These are phyloP conservation scores for Bombyx mandarina DNA, from an alignment of 1,140 invertebrate species.

Conservation along the genomic window DNA sequence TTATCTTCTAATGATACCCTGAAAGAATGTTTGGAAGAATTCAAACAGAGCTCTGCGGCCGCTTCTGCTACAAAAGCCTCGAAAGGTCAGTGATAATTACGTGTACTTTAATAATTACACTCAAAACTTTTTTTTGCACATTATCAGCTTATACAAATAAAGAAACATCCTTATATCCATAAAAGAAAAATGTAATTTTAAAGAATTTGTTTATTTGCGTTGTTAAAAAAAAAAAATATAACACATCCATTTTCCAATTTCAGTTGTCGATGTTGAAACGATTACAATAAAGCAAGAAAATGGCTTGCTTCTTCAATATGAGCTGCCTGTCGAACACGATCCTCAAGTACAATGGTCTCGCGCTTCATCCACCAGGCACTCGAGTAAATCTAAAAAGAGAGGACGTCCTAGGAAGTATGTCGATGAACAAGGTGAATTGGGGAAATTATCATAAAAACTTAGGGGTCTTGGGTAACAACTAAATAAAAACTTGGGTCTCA, in stretches of 20 bases:
- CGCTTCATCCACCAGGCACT: conserved; percentile 44
- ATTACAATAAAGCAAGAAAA: conserved; percentile 68
- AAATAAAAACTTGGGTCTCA: too few relatives aligned
- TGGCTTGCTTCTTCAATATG: conserved; percentile 61
- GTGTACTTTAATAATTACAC: background rate
- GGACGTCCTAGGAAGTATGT: conserved; percentile 66
- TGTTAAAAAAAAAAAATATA: background rate
- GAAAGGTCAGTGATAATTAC: conserved; percentile 18
- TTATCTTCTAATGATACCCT: conserved; percentile 61
- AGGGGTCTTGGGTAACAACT: too few relatives aligned
- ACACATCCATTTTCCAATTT: conserved; percentile 1
- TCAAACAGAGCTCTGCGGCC: conserved; percentile 43
- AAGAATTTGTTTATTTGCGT: background rate
- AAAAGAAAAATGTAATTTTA: background rate
- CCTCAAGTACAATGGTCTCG: conserved; percentile 48
- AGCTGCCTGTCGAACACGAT: conserved; percentile 64
- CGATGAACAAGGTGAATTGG: conserved; percentile 59
- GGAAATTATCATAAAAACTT: conserved; percentile 20
- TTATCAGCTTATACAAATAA: too few relatives aligned
- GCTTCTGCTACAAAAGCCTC: conserved; percentile 24
- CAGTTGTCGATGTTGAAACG: conserved; percentile 4
- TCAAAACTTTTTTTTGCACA: too few relatives aligned
- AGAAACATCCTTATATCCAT: too few relatives aligned
- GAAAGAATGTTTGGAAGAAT: conserved; percentile 65
- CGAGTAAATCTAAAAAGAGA: conserved; percentile 42